Evolutionary conservation across 2,888 invertebrate genomes (phyloP).

Genomic region (Rambutsinella grinnellia): DNA sequence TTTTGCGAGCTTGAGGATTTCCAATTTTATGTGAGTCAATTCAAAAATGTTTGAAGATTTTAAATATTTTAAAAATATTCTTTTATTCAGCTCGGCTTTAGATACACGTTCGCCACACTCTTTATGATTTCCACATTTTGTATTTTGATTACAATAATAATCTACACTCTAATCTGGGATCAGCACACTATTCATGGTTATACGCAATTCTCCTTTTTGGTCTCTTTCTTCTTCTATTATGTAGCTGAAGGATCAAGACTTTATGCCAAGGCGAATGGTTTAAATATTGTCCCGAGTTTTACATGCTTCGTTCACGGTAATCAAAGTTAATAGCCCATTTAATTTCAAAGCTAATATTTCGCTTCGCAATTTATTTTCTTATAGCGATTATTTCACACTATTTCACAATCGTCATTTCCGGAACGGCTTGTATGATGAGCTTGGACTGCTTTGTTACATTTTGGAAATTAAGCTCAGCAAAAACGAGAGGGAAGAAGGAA

Average conservation of each 20-base stretch:
- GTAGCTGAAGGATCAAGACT: slow-evolving; percentile 19
- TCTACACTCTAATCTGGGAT: slow-evolving; percentile 23
- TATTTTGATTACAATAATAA: neutral
- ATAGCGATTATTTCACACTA: slow-evolving; percentile 20
- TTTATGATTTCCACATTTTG: slow-evolving; percentile 9
- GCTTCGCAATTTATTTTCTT: neutral
- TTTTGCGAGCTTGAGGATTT: slow-evolving; percentile 28
- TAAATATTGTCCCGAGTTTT: slow-evolving; percentile 7
- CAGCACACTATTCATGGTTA: slow-evolving; percentile 16
- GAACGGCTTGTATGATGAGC: slow-evolving; percentile 22
- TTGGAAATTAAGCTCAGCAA: slow-evolving; percentile 14
- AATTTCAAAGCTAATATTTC: neutral
- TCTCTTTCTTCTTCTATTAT: slow-evolving; percentile 1
- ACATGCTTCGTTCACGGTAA: slow-evolving; percentile 21
- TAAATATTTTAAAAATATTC: too few species aligned
- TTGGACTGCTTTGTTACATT: slow-evolving; percentile 33
- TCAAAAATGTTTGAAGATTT: neutral
- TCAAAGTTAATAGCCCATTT: neutral
- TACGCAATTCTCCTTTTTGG: slow-evolving; percentile 22
- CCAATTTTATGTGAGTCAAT: slow-evolving; percentile 3
- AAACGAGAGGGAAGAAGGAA: neutral
- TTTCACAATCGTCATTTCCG: slow-evolving; percentile 1
- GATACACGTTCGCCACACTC: neutral
- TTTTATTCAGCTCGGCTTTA: slow-evolving; percentile 1
- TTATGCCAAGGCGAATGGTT: slow-evolving; percentile 23